These are phyloP conservation scores for Pomacea canaliculata DNA, from an alignment of 2,888 invertebrate genomes.

Conservation along the genomic window DNA sequence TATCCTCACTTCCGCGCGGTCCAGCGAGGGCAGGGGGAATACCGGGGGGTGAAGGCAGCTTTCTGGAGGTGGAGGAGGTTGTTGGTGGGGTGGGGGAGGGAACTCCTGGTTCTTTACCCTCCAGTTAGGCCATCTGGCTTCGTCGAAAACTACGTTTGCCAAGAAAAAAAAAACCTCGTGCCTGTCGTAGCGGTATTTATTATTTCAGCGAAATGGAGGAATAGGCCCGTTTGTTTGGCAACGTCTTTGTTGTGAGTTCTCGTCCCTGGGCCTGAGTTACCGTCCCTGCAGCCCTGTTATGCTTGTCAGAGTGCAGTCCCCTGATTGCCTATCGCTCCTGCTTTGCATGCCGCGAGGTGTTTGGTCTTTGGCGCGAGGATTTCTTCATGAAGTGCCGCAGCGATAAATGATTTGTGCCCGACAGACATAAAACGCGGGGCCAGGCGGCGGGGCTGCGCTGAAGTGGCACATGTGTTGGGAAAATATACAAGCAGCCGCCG, in stretches of 20 bases:
- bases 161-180: background rate
- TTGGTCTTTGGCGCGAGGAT: slow-evolving; percentile 12
- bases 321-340: slow-evolving; percentile 25
- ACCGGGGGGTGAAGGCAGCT: background rate
- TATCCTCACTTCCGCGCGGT: background rate
- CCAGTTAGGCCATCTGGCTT: slow-evolving; percentile 21
- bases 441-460: too few species aligned
- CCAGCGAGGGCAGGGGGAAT: background rate
- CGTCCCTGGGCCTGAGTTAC: slow-evolving; percentile 1
- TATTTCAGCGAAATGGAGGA: slow-evolving; percentile 32
- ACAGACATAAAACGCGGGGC: background rate
- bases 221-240: slow-evolving; percentile 31
- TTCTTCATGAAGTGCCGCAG: slow-evolving; percentile 19
- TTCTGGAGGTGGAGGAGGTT: background rate
- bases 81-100: too few species aligned
- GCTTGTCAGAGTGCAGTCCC: slow-evolving; percentile 29
- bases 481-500: too few species aligned
- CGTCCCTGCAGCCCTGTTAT: slow-evolving; percentile 19
- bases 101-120: background rate
- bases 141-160: background rate
- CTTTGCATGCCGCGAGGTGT: slow-evolving; percentile 16
- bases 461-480: too few species aligned
- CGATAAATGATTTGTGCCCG: slow-evolving; percentile 20
- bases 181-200: slow-evolving; percentile 24
- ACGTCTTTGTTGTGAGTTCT: slow-evolving; percentile 31